A percentile compares a stretch with the other conserved stretches of the same genome.
Evolutionary conservation across 2,888 invertebrate genomes (phyloP).

Genomic region (Empis livida): DNA sequence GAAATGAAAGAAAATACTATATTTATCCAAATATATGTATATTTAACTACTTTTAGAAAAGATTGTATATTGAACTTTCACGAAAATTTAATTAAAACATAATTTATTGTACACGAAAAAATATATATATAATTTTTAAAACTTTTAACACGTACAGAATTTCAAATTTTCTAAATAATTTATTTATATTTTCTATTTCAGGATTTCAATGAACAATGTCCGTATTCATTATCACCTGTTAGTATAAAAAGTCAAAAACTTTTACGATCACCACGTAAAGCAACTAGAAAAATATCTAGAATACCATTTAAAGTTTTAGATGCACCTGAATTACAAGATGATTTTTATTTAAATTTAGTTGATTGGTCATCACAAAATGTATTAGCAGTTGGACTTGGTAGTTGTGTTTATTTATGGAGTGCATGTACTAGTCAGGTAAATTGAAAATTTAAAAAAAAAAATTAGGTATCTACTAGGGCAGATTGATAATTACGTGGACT

Average conservation of each 20-base stretch:
- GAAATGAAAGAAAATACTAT: too few relatives aligned
- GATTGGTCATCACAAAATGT: slow-evolving; percentile 99
- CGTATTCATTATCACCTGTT: slow-evolving; percentile 90
- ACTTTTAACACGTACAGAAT: slow-evolving; percentile 1
- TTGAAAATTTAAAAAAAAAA: too few relatives aligned
- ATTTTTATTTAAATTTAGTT: slow-evolving; percentile 96
- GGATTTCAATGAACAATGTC: slow-evolving; percentile 70
- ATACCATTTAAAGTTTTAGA: slow-evolving; percentile 80
- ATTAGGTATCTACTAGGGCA: too few relatives aligned
- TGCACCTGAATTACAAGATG: slow-evolving; percentile 57
- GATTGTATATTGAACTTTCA: too few relatives aligned
- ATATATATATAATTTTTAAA: background rate
- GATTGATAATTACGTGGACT: too few relatives aligned
- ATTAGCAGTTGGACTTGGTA: slow-evolving; percentile 91
- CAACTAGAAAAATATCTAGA: slow-evolving; percentile 95
- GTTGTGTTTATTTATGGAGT: slow-evolving; percentile 98
- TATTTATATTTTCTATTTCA: slow-evolving; percentile 35
- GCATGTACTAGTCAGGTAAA: slow-evolving; percentile 89
- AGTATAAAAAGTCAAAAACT: slow-evolving; percentile 91
- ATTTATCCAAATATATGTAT: too few relatives aligned
- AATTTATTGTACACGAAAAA: too few relatives aligned
- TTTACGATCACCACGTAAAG: slow-evolving; percentile 87
- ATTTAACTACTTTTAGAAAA: too few relatives aligned
- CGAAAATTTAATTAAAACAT: too few relatives aligned
- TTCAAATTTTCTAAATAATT: slow-evolving; percentile 4